phyloP scores from a whole-genome alignment of 2,797 vertebrate species.

The Acanthornis magna region DNA sequence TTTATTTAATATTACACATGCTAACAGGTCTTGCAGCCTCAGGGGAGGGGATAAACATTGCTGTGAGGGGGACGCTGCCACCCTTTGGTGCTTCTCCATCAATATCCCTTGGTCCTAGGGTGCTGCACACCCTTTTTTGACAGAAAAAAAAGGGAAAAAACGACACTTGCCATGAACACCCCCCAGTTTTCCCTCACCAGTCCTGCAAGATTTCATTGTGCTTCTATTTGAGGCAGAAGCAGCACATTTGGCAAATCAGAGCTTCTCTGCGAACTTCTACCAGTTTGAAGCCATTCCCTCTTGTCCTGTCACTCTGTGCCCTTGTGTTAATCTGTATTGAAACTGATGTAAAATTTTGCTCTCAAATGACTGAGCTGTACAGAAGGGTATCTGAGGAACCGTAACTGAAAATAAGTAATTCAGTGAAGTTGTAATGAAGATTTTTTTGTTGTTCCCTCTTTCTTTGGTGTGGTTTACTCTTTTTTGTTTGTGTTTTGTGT shows the following conservation, averaged over 20 bases:
- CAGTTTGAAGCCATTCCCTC: background rate
- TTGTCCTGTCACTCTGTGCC: background rate
- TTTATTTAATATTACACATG: background rate
- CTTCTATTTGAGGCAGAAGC: background rate
- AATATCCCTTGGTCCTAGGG: rapidly evolving
- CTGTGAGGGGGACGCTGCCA: background rate
- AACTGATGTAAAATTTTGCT: background rate
- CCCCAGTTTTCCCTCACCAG: background rate
- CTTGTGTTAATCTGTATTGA: background rate
- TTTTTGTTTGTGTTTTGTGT: background rate
- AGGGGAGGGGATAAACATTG: rapidly evolving
- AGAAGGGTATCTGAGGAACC: background rate
- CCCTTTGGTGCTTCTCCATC: rapidly evolving
- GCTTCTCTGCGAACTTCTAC: background rate
- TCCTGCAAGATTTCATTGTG: background rate
- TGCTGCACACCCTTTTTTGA: background rate
- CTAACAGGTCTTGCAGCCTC: background rate
- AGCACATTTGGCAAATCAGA: background rate
- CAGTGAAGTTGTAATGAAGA: background rate
- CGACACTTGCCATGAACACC: rapidly evolving
- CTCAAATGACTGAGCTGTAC: background rate
- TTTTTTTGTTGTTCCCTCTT: background rate
- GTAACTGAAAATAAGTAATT: background rate
- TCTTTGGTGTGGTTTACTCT: background rate
- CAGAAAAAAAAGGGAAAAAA: background rate